Base-by-base conservation (phyloP, 2,888 invertebrate genomes). In the Melitaea athalia region DNA sequence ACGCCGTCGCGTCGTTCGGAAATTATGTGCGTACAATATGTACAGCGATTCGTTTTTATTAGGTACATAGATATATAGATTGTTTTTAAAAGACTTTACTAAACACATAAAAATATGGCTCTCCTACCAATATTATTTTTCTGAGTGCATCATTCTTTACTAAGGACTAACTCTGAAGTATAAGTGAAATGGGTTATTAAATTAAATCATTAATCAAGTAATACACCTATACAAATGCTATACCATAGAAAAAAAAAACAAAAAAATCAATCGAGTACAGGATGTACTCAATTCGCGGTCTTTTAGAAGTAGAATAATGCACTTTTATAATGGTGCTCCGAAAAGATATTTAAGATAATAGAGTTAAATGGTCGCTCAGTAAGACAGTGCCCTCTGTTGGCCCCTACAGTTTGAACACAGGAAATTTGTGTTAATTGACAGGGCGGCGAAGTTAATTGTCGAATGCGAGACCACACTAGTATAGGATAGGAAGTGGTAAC, bases 391-490 rank as follows among this genome's bases (percentile, higher is more conserved):
- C 85, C 86, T 82, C 82, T 74, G 77, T 63, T 80, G 83, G 78
- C 80, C 81, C 73, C 77, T 78, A 78, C 52, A 66, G 85, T 84
- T 83, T 81, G 83, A 81, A 79, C 87, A 88, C 92, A 89, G 92
- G 92, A 92, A 87, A 91, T 90, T 89, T 83, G 85, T 87, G 90
- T 87, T 92, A 92, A 92, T 91, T 92, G 88, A 70, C 73, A 72
- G 74, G 74, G 75, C 73, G 74, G 65, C 81, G 79, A 78, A 83
- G 90, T 85, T 92, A 92, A 92, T 92, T 90, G 89, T 84, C 83
- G 75, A 79, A 85, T 84, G 85, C 79, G 80, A 81, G 78, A 79
- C 77, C 75, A 78, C 88, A 88, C 89, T 84, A 84, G 84, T 55
- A 33, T 33, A 55, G 55, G 7, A 84, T 84, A 77, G 78, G 78